A percentile compares a stretch with the other conserved stretches of the same genome.
phyloP scores from a whole-genome alignment of 1,140 invertebrate genomes.

The Dendrolimus punctatus region DNA sequence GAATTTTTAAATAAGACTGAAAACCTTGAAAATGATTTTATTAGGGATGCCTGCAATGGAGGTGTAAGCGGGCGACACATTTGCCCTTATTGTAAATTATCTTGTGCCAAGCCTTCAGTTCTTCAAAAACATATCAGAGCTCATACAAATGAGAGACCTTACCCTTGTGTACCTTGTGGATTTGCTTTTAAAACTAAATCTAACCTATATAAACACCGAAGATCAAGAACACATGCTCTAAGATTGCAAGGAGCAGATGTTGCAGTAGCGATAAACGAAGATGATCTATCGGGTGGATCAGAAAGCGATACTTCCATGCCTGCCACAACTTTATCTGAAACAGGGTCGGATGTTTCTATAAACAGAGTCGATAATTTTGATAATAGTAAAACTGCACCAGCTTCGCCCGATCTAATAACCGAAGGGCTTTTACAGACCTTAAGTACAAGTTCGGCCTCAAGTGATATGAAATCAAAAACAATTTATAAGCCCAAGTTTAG shows the following conservation, averaged over 20 bases:
- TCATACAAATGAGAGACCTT: conserved; percentile 94
- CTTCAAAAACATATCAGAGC: conserved; percentile 93
- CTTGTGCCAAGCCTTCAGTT: conserved; percentile 94
- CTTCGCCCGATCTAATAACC: conserved; percentile 47
- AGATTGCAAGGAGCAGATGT: conserved; percentile 76
- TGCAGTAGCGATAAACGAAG: conserved; percentile 61
- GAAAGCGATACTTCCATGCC: conserved; percentile 67
- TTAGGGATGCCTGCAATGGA: conserved; percentile 62
- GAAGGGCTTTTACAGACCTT: conserved; percentile 31
- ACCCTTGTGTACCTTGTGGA: conserved; percentile 89
- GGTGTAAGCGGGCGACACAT: conserved; percentile 76
- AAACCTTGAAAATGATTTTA: conserved; percentile 66
- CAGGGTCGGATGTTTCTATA: conserved; percentile 38
- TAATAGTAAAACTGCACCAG: conserved; percentile 44
- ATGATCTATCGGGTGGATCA: conserved; percentile 70
- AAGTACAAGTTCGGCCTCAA: conserved; percentile 23
- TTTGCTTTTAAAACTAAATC: conserved; percentile 96
- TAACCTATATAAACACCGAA: conserved; percentile 93
- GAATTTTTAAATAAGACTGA: conserved; percentile 70
- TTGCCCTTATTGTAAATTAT: conserved; percentile 90
- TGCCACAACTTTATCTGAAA: conserved; percentile 47
- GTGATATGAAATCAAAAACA: conserved; percentile 69
- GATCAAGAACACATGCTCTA: conserved; percentile 85
- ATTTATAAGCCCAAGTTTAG: conserved; percentile 89
- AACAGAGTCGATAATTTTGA: conserved; percentile 40